These are phyloP conservation scores for Tetramorium parvispinum DNA, from an alignment of 1,140 invertebrate species.

Conservation along the genomic window DNA sequence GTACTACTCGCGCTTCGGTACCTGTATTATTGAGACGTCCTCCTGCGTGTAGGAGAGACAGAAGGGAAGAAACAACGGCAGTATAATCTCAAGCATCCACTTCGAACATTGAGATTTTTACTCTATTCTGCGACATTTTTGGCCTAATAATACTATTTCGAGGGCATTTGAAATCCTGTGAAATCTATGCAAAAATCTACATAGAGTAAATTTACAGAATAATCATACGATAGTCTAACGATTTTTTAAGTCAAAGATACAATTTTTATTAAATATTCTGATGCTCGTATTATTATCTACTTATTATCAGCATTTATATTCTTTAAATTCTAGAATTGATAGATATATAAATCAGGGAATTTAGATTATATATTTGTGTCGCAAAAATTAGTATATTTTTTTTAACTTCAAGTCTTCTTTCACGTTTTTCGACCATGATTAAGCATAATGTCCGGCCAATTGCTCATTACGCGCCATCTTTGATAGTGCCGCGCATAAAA, in stretches of 20 bases:
- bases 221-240: neutral
- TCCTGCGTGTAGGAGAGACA: slow-evolving; percentile 71
- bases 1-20: slow-evolving; percentile 74
- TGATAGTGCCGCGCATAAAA: slow-evolving; percentile 44
- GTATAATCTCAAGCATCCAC: slow-evolving; percentile 2
- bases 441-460: slow-evolving; percentile 18
- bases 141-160: neutral
- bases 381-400: slow-evolving; percentile 13
- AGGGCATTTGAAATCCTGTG: neutral
- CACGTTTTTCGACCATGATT: neutral
- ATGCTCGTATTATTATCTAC: neutral
- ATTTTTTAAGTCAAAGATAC: neutral
- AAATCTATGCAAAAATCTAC: neutral
- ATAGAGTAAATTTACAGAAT: neutral
- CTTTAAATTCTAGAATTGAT: neutral
- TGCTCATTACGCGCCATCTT: slow-evolving; percentile 51
- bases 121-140: neutral
- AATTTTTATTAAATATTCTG: neutral
- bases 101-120: neutral
- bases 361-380: neutral
- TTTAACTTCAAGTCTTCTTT: neutral
- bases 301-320: neutral
- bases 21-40: slow-evolving; percentile 81
- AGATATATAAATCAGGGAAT: neutral
- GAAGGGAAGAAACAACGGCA: slow-evolving; percentile 26